Base-by-base conservation (phyloP, 2,113 vertebrate genomes). In the Stigmatopora nigra region DNA sequence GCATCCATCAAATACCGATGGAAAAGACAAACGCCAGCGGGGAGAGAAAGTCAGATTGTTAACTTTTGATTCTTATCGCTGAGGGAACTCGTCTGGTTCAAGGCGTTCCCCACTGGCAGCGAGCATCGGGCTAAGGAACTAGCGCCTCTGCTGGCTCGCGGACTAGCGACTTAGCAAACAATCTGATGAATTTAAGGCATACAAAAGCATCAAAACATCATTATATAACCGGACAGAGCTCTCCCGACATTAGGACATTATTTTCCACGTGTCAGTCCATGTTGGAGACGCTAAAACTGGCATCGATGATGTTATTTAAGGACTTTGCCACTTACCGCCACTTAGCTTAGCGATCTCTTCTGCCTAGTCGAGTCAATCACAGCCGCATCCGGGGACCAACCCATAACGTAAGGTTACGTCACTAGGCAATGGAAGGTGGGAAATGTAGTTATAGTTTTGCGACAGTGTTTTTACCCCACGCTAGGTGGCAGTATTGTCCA, bases 341-440 rank as follows among this genome's bases (percentile, higher is more conserved):
- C 84, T 86, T 77, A 69, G 74, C 81, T 87, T 41, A 77, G 74
- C 76, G 82, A 77, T 82, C 77, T 82, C 81, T 80, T 86, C 85
- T 79, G 79, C 78, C 72, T 84, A 66, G 84, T 82, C 61, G 75
- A 82, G 79, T 86, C 87, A 88, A 78, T 86, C 86, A 86, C 85
- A 87, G 82, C 82, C 79, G 87, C 86, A 89, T 90, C 89, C 88
- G 89, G 89, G 88, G 86, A 89, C 81, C 80, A 82, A 84, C 69
- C 77, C 80, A 45, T 77, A 74, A 87, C 85, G 84, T 83, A 74
- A 67, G 61, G 6, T 5, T 25, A 72, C 81, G 60, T 67, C 36
- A 46, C 19, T 61, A 66, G 36, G 2, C 13, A 20, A 12, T 38
- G 77, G 45, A 73, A 0, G 0, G 38, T 66, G 87, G 88, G 19